A percentile compares a stretch with the other conserved stretches of the same genome.
These are phyloP conservation scores for Bubo bubo DNA, from an alignment of 2,113 vertebrate species.

Conservation along the genomic window DNA sequence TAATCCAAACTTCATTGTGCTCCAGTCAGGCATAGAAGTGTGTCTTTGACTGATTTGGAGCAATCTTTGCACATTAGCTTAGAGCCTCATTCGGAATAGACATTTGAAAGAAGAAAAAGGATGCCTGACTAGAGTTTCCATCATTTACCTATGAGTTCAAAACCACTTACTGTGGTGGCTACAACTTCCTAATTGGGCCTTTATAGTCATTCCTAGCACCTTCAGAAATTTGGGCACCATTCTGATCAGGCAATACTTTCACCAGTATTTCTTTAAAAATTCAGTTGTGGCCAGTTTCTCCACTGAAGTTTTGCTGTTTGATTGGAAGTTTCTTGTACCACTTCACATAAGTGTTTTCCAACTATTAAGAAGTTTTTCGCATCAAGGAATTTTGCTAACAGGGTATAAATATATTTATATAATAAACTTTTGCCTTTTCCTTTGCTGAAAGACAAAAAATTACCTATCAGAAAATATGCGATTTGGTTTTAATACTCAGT, in stretches of 20 bases:
- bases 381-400: not conserved
- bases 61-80: conserved; percentile 32
- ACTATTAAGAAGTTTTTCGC: not conserved
- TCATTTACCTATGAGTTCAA: not conserved
- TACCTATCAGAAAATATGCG: not conserved
- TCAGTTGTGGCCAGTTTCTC: not conserved
- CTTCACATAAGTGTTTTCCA: not conserved
- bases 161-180: not conserved
- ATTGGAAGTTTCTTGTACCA: not conserved
- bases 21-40: not conserved
- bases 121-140: not conserved
- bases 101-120: not conserved
- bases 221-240: not conserved
- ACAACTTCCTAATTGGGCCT: not conserved
- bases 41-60: conserved; percentile 9
- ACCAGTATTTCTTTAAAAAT: not conserved
- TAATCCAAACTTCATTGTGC: conserved; percentile 56
- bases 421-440: not conserved
- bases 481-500: not conserved
- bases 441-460: not conserved
- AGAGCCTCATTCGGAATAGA: not conserved
- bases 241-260: not conserved
- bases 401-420: not conserved
- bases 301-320: not conserved
- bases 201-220: not conserved